Evolutionary conservation across 2,888 invertebrate genomes (phyloP).

Genomic region (Tortricodes alternella): DNA sequence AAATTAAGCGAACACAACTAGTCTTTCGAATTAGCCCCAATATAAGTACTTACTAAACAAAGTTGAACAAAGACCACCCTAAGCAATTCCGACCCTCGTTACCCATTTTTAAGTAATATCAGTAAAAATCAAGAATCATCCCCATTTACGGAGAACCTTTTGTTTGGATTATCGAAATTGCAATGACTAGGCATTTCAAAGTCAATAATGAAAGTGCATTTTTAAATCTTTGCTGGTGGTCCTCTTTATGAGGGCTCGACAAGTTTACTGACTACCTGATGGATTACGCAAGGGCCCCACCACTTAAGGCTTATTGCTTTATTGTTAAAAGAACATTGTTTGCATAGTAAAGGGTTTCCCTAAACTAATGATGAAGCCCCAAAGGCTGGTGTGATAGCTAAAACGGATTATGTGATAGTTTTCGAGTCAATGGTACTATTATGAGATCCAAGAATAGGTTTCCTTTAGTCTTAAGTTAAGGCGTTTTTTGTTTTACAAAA

Average conservation of each 20-base stretch:
- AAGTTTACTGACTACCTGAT: slow-evolving; percentile 38
- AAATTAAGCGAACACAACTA: too few relatives aligned
- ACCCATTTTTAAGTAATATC: slow-evolving; percentile 34
- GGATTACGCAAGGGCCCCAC: slow-evolving; percentile 24
- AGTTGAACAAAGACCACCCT: slow-evolving; percentile 9
- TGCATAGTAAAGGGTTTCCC: too few relatives aligned
- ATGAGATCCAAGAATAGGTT: too few relatives aligned
- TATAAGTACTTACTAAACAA: neutral
- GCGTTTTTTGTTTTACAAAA: too few relatives aligned
- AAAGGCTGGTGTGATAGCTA: too few relatives aligned
- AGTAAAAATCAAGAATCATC: slow-evolving; percentile 38
- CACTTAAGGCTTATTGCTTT: neutral
- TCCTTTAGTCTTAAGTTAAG: too few relatives aligned
- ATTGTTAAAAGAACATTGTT: too few relatives aligned
- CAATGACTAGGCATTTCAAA: slow-evolving; percentile 50
- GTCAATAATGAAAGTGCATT: slow-evolving; percentile 58
- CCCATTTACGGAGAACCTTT: slow-evolving; percentile 37
- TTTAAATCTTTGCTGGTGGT: slow-evolving; percentile 54
- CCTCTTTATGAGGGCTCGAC: slow-evolving; percentile 31
- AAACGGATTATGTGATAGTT: too few relatives aligned
- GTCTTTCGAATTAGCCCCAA: too few relatives aligned
- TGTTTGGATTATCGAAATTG: slow-evolving; percentile 50
- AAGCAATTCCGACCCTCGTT: slow-evolving; percentile 33
- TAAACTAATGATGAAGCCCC: too few relatives aligned
- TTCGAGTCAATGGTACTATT: too few relatives aligned